Base-by-base conservation (phyloP, 2,113 vertebrate genomes). In the Riparia riparia region DNA sequence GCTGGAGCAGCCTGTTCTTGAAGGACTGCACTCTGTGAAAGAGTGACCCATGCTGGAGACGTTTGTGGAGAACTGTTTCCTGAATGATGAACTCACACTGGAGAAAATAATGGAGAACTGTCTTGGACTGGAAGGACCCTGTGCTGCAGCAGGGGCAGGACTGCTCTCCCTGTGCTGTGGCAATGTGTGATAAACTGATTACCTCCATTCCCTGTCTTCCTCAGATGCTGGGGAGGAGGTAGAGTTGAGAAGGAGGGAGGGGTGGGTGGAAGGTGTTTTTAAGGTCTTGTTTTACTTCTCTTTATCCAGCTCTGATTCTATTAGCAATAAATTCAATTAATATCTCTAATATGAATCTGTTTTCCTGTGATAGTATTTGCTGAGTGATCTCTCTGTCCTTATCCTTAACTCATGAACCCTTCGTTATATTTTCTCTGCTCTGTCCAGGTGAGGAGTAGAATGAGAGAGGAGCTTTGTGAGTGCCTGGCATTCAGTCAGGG, bases 11-110 rank as follows among this genome's bases (percentile, higher is more conserved):
- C 10, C 37, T 58, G 44, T 3, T 31, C 20, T 20, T 66, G 60
- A 34, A 50, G 17, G 16, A 31, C 25, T 66, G 31, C 34, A 37
- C 8, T 9, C 17, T 29, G 4, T 44, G 71, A 16, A 42, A 58
- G 37, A 42, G 31, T 34, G 44, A 42, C 1, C 17, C 51, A 24
- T 1, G 0, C 1, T 34, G 42, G 50, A 65, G 50, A n/a, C 0
- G 0, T 39, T 39, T 73, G n/a, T 41, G 50, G 6, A 56, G 18
- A 54, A 2, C 28, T 84, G 11, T 28, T 45, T 14, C 7, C 21
- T 54, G 28, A 47, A 49, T n/a, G 21, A 39, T n/a, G 41, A 39
- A 26, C 22, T 63, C 22, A 3, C 22, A 29, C 4, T 49, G 29
- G 3, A 74, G 34, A 56, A 65, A 47, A 19, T 29, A 0, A 28